phyloP scores from a whole-genome alignment of 2,888 invertebrate genomes.

The Coronaproctus castanopsis region DNA sequence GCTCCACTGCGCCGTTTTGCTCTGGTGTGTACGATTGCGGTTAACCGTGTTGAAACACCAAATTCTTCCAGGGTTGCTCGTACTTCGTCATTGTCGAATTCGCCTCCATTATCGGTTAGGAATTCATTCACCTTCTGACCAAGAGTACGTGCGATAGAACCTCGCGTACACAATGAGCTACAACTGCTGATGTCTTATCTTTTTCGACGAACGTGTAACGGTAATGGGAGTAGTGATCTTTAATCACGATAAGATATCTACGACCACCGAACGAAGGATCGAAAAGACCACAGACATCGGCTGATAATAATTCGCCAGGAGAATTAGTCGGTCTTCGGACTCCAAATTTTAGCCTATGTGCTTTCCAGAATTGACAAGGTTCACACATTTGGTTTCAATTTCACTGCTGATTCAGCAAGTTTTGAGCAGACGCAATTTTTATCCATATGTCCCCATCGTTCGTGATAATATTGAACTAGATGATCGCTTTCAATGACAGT shows the following conservation, averaged over 20 bases:
- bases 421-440: too few species aligned
- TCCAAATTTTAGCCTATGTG: background rate
- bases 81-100: constrained; percentile 18
- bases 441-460: background rate
- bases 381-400: background rate
- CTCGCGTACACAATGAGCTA: background rate
- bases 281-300: background rate
- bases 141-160: constrained; percentile 13
- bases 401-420: background rate
- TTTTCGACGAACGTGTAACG: background rate
- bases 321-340: constrained; percentile 12
- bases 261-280: background rate
- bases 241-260: background rate
- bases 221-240: background rate
- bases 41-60: constrained; percentile 15
- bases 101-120: constrained; percentile 22
- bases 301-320: constrained; percentile 18
- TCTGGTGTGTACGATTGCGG: constrained; percentile 16
- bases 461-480: constrained; percentile 1
- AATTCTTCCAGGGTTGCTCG: constrained; percentile 16
- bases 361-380: constrained; percentile 1
- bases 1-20: constrained; percentile 18
- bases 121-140: constrained; percentile 22
- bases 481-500: background rate
- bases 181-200: background rate